Conservation (phyloP, 35 echinoderm and acorn worm species). For the Amphiura filiformis region DNA sequence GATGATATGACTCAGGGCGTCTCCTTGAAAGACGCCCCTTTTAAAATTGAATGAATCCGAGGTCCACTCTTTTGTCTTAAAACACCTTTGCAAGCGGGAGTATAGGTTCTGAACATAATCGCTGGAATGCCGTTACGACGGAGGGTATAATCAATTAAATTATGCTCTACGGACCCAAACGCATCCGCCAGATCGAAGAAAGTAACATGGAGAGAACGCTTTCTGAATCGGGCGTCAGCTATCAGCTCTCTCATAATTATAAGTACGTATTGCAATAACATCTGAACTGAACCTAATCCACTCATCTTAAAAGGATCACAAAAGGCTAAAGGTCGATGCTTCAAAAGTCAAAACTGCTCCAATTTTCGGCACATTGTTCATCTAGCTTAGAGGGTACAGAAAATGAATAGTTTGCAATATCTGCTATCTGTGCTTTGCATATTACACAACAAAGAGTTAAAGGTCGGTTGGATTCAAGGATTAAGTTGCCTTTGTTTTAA, state of each 20-base stretch:
- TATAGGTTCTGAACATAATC: constrained; percentile 26
- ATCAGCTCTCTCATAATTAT: constrained; percentile 17
- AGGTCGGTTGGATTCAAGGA: too few species aligned
- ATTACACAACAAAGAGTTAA: too few species aligned
- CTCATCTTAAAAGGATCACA: too few species aligned
- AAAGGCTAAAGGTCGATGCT: too few species aligned
- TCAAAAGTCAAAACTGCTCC: too few species aligned
- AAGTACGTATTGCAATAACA: too few species aligned
- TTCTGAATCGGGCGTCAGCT: not conserved
- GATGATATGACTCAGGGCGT: not conserved
- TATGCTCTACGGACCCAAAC: constrained; percentile 22
- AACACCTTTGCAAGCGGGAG: constrained; percentile 2
- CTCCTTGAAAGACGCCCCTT: not conserved
- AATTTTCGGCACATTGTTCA: too few species aligned
- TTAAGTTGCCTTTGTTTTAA: too few species aligned
- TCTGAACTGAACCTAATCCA: too few species aligned
- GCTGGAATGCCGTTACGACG: not conserved
- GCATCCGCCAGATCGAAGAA: constrained; percentile 43
- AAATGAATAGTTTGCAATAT: too few species aligned
- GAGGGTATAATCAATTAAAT: constrained; percentile 23
- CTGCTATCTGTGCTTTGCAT: too few species aligned
- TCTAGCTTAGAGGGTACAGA: too few species aligned
- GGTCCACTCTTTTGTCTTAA: not conserved
- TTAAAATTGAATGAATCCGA: not conserved
- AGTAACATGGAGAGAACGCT: not conserved